Conservation (phyloP, 2,888 invertebrate species). For the Plutella xylostella region DNA sequence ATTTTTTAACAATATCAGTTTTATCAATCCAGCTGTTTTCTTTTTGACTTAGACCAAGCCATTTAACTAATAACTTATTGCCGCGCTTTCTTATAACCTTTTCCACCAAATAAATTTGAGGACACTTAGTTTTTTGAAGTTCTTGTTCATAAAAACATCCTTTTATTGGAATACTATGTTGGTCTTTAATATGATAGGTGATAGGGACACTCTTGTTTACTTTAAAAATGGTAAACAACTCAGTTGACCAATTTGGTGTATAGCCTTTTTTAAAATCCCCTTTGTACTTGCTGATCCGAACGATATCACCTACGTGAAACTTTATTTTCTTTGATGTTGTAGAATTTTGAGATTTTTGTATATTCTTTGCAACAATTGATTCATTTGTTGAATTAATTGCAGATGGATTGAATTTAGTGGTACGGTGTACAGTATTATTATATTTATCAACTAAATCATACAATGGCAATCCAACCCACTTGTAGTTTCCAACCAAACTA, state of each 20-base stretch:
- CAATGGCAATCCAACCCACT: conserved; percentile 7
- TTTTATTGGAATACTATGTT: conserved; percentile 22
- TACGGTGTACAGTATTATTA: conserved; percentile 2
- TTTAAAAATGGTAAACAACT: conserved; percentile 22
- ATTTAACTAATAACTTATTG: conserved; percentile 12
- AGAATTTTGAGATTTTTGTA: not conserved
- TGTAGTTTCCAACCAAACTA: conserved; percentile 10
- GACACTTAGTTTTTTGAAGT: conserved; percentile 24
- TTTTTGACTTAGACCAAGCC: conserved; percentile 13
- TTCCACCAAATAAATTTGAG: conserved; percentile 28
- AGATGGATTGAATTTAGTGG: not conserved
- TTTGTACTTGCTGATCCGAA: conserved; percentile 21
- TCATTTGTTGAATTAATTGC: not conserved
- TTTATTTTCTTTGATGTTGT: conserved; percentile 5
- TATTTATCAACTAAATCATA: not conserved
- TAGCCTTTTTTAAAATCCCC: conserved; percentile 21
- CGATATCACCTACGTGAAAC: conserved; percentile 19
- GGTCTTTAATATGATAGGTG: conserved; percentile 23
- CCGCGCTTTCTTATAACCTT: conserved; percentile 14
- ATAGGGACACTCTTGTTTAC: conserved; percentile 23
- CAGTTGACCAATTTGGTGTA: conserved; percentile 26
- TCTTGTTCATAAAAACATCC: conserved; percentile 27
- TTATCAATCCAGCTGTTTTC: conserved; percentile 20
- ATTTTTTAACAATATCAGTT: conserved; percentile 2
- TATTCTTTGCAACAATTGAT: not conserved